Evolutionary conservation across 2,113 vertebrate genomes (phyloP).

Genomic region (Xyliphius kryptos): DNA sequence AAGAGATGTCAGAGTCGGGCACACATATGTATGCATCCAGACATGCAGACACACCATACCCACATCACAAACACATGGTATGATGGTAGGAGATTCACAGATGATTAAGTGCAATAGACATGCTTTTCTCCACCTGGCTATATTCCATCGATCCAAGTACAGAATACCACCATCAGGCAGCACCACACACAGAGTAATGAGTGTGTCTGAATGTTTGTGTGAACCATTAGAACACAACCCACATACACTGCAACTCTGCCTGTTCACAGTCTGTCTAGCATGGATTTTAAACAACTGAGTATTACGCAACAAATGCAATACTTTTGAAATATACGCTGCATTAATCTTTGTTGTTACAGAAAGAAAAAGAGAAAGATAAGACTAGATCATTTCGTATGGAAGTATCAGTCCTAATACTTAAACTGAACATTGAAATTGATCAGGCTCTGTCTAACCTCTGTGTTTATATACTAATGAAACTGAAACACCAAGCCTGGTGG

Average conservation of each 20-base stretch:
- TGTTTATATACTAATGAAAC: no score
- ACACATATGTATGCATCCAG: conserved; percentile 9
- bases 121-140: conserved; percentile 43
- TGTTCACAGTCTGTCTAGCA: conserved; percentile 9
- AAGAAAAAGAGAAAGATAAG: no score
- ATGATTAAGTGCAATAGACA: conserved; percentile 54
- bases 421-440: no score
- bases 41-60: conserved; percentile 8
- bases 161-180: conserved; percentile 40
- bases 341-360: no score
- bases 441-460: no score
- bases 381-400: no score
- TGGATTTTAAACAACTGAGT: no score
- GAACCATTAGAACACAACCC: conserved; percentile 1
- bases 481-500: no score
- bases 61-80: no score
- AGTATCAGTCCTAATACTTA: no score
- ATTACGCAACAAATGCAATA: no score
- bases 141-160: conserved; percentile 43
- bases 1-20: conserved; percentile 41
- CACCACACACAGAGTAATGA: conserved; percentile 41
- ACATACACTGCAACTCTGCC: conserved; percentile 12
- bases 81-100: conserved; percentile 49
- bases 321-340: no score
- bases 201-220: conserved; percentile 29